Conservation (phyloP, 2,888 invertebrate species). For the Cephus sareptanus region DNA sequence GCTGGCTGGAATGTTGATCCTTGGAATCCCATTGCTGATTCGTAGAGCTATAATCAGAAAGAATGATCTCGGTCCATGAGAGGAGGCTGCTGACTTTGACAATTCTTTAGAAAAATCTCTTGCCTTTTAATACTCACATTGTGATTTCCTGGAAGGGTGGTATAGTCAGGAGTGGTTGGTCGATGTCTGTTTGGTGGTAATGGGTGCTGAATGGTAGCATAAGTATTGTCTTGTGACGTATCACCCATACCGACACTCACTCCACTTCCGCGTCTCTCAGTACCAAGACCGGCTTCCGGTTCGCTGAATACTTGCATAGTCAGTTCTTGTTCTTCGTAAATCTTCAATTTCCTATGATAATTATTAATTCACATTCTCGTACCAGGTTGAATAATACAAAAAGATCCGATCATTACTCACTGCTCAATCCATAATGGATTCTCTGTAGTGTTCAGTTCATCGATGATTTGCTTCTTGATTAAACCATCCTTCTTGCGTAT, state of each 20-base stretch:
- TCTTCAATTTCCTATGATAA: slow-evolving; percentile 77
- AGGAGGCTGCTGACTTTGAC: not conserved
- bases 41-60: slow-evolving; percentile 68
- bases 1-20: slow-evolving; percentile 68
- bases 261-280: slow-evolving; percentile 68
- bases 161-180: slow-evolving; percentile 63
- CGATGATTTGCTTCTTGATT: slow-evolving; percentile 84
- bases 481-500: slow-evolving; percentile 86
- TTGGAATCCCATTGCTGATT: slow-evolving; percentile 74
- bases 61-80: slow-evolving; percentile 12
- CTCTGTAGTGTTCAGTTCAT: slow-evolving; percentile 89
- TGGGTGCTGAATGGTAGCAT: slow-evolving; percentile 83
- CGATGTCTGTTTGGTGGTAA: slow-evolving; percentile 62
- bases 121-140: slow-evolving; percentile 63
- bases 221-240: slow-evolving; percentile 76
- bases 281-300: slow-evolving; percentile 73
- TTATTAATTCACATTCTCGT: not conserved
- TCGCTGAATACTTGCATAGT: slow-evolving; percentile 93
- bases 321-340: slow-evolving; percentile 92
- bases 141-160: slow-evolving; percentile 69
- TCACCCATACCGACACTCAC: slow-evolving; percentile 64
- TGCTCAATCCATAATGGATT: slow-evolving; percentile 95
- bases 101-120: slow-evolving; percentile 8
- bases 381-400: not conserved
- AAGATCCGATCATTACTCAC: slow-evolving; percentile 66